A percentile compares a stretch with the other conserved stretches of the same genome.
phyloP scores from a whole-genome alignment of 2,113 vertebrate genomes.

The Pachyramphus minor region DNA sequence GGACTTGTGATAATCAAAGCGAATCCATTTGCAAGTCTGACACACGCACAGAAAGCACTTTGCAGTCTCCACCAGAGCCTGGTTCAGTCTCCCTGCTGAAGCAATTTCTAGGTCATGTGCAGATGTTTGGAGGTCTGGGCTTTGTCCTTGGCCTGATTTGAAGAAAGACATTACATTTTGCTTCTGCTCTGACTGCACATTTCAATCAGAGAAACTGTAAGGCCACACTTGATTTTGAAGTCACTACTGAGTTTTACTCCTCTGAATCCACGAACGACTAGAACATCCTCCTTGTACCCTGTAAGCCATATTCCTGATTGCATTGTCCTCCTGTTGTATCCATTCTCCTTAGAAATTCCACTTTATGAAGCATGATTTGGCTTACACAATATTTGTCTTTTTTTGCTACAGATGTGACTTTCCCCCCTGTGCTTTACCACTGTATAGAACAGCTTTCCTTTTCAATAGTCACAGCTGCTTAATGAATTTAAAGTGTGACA shows the following conservation, averaged over 20 bases:
- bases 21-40: neutral
- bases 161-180: neutral
- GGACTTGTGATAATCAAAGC: neutral
- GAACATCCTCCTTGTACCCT: neutral
- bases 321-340: neutral
- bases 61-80: neutral
- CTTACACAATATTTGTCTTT: neutral
- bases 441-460: neutral
- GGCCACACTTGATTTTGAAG: neutral
- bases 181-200: neutral
- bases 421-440: neutral
- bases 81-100: neutral
- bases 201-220: neutral
- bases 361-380: neutral
- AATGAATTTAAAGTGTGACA: slow-evolving; percentile 25
- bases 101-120: neutral
- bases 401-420: neutral
- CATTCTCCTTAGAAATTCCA: neutral
- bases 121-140: neutral
- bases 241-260: neutral
- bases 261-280: neutral
- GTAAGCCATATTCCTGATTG: neutral
- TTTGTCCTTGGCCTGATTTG: slow-evolving; percentile 8
- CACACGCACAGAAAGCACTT: neutral
- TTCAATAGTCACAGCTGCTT: neutral